A percentile compares a stretch with the other conserved stretches of the same genome.
These are phyloP conservation scores for Ophion obscuratus DNA, from an alignment of 2,888 invertebrate species.

Conservation along the genomic window DNA sequence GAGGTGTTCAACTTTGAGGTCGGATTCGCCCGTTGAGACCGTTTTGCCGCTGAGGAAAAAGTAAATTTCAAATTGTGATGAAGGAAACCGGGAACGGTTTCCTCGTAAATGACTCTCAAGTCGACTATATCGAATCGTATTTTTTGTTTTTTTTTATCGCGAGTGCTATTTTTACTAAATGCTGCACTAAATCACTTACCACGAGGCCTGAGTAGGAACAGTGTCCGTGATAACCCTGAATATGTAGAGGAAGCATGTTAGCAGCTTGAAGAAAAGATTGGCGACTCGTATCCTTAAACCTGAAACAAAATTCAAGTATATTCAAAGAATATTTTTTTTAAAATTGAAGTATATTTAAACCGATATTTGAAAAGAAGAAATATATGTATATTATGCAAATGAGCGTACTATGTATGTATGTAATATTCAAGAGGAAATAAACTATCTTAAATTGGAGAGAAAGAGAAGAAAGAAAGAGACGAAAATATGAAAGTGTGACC, in stretches of 20 bases:
- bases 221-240: slow-evolving; percentile 95
- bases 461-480: background rate
- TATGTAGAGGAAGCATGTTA: slow-evolving; percentile 98
- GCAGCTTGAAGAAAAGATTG: slow-evolving; percentile 97
- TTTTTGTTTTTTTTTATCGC: background rate
- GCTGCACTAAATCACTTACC: slow-evolving; percentile 87
- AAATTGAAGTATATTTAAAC: slow-evolving; percentile 19
- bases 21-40: no score
- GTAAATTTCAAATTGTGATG: no score
- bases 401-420: no score
- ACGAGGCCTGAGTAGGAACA: slow-evolving; percentile 94
- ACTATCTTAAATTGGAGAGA: no score
- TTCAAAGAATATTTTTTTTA: background rate
- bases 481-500: slow-evolving; percentile 3
- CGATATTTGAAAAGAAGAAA: no score
- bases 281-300: slow-evolving; percentile 99
- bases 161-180: background rate
- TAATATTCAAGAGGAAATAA: no score
- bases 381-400: no score
- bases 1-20: no score
- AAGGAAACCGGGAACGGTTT: no score
- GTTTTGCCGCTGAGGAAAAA: no score
- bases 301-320: slow-evolving; percentile 85
- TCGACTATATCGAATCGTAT: no score
- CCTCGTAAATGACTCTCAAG: no score